These are phyloP conservation scores for Trogon melanurus DNA, from an alignment of 2,113 vertebrate genomes.

Conservation along the genomic window DNA sequence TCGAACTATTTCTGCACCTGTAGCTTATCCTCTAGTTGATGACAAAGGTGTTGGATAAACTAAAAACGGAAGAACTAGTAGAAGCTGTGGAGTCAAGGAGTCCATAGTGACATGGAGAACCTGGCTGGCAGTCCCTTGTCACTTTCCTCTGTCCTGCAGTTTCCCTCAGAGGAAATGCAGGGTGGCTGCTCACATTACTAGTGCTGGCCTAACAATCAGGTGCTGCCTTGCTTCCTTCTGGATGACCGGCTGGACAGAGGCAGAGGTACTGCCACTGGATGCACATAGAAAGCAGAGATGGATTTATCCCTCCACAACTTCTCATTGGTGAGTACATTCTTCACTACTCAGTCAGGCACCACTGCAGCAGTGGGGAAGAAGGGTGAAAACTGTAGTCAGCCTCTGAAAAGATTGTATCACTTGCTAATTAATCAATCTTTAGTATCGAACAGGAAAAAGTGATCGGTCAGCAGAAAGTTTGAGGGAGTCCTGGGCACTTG, in stretches of 20 bases:
- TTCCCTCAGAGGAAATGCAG: background rate
- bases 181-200: background rate
- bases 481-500: background rate
- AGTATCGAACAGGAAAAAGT: background rate
- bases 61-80: background rate
- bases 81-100: background rate
- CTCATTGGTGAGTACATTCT: background rate
- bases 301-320: background rate
- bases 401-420: background rate
- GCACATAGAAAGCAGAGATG: background rate
- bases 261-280: background rate
- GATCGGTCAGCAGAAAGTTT: background rate
- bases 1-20: background rate
- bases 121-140: background rate
- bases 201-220: background rate
- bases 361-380: background rate
- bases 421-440: background rate
- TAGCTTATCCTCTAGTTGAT: background rate
- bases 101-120: background rate
- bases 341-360: background rate
- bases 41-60: background rate
- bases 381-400: background rate
- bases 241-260: background rate
- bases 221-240: background rate
- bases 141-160: background rate